Conservation (phyloP, 2,888 invertebrate species). For the Pristionchus entomophagus region DNA sequence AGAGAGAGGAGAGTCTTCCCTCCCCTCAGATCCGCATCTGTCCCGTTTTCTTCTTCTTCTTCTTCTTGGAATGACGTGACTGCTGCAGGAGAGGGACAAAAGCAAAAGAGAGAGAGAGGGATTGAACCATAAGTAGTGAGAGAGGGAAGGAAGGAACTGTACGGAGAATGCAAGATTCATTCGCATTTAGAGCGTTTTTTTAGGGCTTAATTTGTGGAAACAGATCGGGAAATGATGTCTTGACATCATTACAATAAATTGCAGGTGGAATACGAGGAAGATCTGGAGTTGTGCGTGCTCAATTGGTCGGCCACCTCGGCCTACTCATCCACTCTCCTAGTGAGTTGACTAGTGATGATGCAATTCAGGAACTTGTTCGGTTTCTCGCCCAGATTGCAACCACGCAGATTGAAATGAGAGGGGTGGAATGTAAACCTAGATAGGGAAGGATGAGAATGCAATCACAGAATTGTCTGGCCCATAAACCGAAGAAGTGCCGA, state of each 20-base stretch:
- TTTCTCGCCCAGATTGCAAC: no score
- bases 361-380: no score
- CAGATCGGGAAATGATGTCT: no score
- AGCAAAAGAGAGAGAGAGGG: not conserved
- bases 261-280: conserved; percentile 83
- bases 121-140: not conserved
- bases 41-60: not conserved
- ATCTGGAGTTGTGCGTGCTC: conserved; percentile 93
- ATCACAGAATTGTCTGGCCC: no score
- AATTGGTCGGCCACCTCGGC: conserved; percentile 97
- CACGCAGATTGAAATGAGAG: no score
- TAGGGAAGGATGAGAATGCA: no score
- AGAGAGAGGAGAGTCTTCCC: not conserved
- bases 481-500: no score
- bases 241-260: not conserved
- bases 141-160: not conserved
- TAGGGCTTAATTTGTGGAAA: no score
- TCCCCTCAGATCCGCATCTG: not conserved
- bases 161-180: not conserved
- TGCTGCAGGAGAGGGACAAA: not conserved
- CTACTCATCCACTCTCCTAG: conserved; percentile 79
- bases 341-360: not conserved
- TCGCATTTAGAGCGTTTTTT: no score
- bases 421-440: no score
- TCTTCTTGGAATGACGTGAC: not conserved